Percentiles rank a stretch among this genome's conserved stretches.
phyloP scores from a whole-genome alignment of 2,113 vertebrate genomes.

The Myotis yumanensis region DNA sequence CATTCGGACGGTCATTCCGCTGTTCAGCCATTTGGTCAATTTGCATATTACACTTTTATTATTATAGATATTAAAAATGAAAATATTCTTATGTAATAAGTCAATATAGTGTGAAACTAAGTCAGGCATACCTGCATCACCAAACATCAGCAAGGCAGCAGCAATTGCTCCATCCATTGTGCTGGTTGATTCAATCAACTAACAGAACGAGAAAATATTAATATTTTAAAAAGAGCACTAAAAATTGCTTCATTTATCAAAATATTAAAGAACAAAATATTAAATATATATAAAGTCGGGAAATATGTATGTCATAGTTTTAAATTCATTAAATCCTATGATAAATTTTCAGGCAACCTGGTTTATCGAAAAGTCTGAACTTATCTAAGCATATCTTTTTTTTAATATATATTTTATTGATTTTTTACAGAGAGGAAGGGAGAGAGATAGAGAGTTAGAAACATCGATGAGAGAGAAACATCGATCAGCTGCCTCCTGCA shows the following conservation, averaged over 20 bases:
- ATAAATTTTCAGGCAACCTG: background rate
- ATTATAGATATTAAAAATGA: background rate
- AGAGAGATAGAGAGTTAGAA: no score
- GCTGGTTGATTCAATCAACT: conserved; percentile 88
- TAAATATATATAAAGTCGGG: background rate
- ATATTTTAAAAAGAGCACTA: conserved; percentile 34
- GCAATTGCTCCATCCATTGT: conserved; percentile 91
- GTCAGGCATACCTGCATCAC: conserved; percentile 84
- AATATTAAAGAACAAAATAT: background rate
- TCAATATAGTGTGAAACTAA: background rate
- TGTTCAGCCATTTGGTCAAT: no score
- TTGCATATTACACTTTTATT: no score
- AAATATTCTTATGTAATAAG: background rate
- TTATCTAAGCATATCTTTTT: background rate
- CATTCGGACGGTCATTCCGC: no score
- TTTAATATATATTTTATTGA: no score
- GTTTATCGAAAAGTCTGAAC: background rate
- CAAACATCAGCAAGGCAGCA: conserved; percentile 84
- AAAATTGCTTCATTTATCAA: background rate
- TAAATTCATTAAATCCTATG: background rate
- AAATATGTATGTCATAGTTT: background rate
- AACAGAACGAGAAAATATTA: conserved; percentile 19
- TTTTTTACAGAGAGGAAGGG: no score
- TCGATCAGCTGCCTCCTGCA: no score
- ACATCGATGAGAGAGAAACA: no score